Conservation (phyloP, 2,113 vertebrate genomes). For the Girardinichthys multiradiatus region DNA sequence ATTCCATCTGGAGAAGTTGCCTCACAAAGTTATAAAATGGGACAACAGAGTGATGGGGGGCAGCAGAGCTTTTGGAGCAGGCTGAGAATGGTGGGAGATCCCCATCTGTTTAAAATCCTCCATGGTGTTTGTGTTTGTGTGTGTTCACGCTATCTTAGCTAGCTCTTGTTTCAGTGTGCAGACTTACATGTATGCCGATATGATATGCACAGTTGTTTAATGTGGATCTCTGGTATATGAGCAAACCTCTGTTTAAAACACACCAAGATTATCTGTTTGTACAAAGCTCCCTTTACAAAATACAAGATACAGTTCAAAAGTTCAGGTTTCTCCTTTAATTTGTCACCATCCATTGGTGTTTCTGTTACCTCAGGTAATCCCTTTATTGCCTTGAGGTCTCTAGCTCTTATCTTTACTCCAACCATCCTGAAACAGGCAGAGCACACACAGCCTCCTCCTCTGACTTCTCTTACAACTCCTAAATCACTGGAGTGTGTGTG, state of each 20-base stretch:
- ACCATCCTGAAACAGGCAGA: neutral
- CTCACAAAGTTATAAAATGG: constrained; percentile 51
- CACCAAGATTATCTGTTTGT: neutral
- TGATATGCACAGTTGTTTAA: neutral
- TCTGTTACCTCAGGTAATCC: neutral
- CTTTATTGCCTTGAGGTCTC: neutral
- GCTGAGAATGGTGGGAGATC: constrained; percentile 39
- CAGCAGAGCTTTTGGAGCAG: constrained; percentile 25
- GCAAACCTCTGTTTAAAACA: no score
- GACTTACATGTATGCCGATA: neutral
- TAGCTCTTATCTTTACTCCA: neutral
- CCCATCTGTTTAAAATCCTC: constrained; percentile 52
- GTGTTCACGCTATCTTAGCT: constrained; percentile 21
- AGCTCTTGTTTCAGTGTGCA: constrained; percentile 13
- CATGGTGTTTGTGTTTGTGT: neutral
- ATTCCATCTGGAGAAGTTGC: constrained; percentile 67
- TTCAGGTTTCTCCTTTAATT: neutral
- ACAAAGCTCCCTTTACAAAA: neutral
- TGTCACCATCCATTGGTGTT: neutral
- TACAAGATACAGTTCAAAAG: neutral
- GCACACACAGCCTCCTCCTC: neutral
- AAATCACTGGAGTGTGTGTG: no score
- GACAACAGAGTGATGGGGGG: constrained; percentile 47
- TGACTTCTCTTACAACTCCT: neutral
- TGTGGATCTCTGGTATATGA: no score